These are phyloP conservation scores for Platysternon megacephalum DNA, from an alignment of 2,113 vertebrate genomes.

Conservation along the genomic window DNA sequence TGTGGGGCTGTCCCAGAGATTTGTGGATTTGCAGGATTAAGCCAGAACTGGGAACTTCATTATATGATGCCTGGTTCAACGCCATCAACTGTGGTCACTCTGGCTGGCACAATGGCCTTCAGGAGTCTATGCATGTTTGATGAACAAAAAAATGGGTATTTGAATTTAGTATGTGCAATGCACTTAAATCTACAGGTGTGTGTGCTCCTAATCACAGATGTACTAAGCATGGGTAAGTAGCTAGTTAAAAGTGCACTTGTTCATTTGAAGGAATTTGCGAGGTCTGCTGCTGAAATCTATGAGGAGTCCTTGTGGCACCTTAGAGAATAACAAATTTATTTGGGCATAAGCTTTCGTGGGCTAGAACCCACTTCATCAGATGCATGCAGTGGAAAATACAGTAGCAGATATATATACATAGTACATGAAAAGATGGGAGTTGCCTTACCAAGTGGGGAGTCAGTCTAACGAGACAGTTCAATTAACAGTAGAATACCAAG, in stretches of 20 bases:
- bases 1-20: neutral
- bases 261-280: fast-evolving
- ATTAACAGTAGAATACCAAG: no score
- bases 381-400: no score
- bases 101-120: neutral
- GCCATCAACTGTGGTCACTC: neutral
- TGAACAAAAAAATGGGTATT: fast-evolving
- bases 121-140: neutral
- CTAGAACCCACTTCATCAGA: no score
- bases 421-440: no score
- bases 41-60: neutral
- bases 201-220: fast-evolving
- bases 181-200: fast-evolving
- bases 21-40: neutral
- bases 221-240: neutral
- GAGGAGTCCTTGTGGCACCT: no score
- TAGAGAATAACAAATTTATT: no score
- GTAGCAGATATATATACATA: no score
- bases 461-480: no score
- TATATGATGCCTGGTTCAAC: neutral
- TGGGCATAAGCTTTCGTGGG: no score
- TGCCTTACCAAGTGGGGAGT: no score
- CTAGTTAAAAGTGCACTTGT: neutral
- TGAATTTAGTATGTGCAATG: neutral
- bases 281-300: neutral